Evolutionary conservation across 2,113 vertebrate genomes (phyloP).

Genomic region (Sinocyclocheilus anophthalmus): DNA sequence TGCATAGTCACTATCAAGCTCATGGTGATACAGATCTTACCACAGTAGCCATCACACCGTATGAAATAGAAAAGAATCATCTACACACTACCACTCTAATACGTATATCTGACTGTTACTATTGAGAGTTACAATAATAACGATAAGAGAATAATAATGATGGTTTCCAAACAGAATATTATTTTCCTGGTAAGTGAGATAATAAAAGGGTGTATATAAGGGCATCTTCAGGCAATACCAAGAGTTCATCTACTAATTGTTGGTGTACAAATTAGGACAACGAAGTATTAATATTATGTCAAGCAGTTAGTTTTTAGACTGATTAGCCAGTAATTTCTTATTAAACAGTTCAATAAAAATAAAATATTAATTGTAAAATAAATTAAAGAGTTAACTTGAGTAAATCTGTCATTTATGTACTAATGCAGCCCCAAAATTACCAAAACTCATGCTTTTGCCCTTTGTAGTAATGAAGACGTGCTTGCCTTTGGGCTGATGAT

Average conservation of each 20-base stretch:
- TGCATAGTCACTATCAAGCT: constrained; percentile 75
- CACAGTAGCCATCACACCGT: constrained; percentile 64
- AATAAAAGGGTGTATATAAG: neutral
- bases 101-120: constrained; percentile 60
- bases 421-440: neutral
- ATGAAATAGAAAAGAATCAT: constrained; percentile 58
- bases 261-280: neutral
- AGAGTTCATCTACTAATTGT: neutral
- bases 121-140: constrained; percentile 57
- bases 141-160: constrained; percentile 61
- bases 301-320: neutral
- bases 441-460: neutral
- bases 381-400: neutral
- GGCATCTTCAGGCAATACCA: constrained; percentile 18
- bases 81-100: constrained; percentile 62
- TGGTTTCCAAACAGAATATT: neutral
- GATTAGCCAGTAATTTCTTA: neutral
- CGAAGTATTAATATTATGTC: neutral
- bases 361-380: neutral
- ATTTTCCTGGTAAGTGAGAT: neutral
- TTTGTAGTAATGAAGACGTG: constrained; percentile 2
- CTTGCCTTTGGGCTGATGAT: constrained; percentile 11
- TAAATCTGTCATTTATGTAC: neutral
- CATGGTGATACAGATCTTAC: constrained; percentile 63
- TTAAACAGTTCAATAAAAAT: neutral